Evolutionary conservation across 2,113 vertebrate genomes (phyloP).

Genomic region (Notothenia coriiceps): DNA sequence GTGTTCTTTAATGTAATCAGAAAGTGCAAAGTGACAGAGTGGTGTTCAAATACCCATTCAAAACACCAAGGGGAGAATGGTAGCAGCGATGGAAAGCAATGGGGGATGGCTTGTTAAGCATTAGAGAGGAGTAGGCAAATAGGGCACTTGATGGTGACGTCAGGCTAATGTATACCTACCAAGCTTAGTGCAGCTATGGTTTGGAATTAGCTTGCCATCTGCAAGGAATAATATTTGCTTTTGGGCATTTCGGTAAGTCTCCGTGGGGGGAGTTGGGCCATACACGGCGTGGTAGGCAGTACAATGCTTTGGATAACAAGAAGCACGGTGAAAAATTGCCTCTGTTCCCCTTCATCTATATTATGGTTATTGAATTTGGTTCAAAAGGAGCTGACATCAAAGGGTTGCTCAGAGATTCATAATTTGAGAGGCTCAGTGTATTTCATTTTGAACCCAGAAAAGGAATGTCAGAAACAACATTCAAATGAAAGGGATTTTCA

Average conservation of each 20-base stretch:
- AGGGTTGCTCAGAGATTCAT: slow-evolving; percentile 76
- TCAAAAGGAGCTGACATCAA: slow-evolving; percentile 85
- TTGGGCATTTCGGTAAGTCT: slow-evolving; percentile 68
- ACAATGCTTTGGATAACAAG: slow-evolving; percentile 55
- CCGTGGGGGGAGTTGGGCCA: slow-evolving; percentile 30
- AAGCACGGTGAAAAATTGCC: slow-evolving; percentile 71
- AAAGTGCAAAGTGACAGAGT: slow-evolving; percentile 5
- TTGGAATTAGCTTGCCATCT: slow-evolving; percentile 65
- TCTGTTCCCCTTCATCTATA: slow-evolving; percentile 80
- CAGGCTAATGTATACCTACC: slow-evolving; percentile 56
- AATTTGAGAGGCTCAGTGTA: slow-evolving; percentile 75
- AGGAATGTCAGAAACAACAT: slow-evolving; percentile 73
- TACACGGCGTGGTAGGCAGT: slow-evolving; percentile 32
- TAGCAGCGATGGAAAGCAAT: neutral
- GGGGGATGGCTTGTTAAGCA: neutral
- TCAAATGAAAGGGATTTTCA: slow-evolving; percentile 67
- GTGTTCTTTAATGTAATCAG: slow-evolving; percentile 37
- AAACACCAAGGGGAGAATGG: slow-evolving; percentile 15
- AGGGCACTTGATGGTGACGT: slow-evolving; percentile 54
- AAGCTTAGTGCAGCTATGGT: slow-evolving; percentile 30
- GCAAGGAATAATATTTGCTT: slow-evolving; percentile 77
- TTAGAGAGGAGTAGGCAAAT: slow-evolving; percentile 43
- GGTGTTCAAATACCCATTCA: slow-evolving; percentile 6
- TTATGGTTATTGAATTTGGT: slow-evolving; percentile 85
- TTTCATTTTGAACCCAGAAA: slow-evolving; percentile 72